Evolutionary conservation across 2,888 invertebrate genomes (phyloP).

Genomic region (Lepidochitona cinerea): DNA sequence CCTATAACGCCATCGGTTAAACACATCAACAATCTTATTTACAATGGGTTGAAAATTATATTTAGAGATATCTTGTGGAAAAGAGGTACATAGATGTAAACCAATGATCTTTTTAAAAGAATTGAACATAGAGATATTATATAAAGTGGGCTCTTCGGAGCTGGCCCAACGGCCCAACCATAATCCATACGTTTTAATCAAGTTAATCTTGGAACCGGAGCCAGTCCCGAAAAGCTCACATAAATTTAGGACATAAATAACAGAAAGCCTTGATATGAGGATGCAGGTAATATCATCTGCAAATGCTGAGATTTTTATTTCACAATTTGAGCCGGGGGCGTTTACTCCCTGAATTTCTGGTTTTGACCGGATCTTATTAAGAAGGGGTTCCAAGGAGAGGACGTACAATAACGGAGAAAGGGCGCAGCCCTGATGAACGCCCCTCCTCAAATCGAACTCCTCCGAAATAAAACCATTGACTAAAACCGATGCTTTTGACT

Average conservation of each 20-base stretch:
- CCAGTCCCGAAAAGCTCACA: background rate
- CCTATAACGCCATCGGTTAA: background rate
- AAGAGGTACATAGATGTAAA: background rate
- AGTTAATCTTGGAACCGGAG: background rate
- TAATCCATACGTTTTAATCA: background rate
- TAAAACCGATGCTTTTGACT: background rate
- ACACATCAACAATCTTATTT: background rate
- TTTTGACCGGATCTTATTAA: background rate
- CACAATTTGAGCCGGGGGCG: conserved; percentile 9
- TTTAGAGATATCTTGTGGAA: background rate
- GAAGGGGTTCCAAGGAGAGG: background rate
- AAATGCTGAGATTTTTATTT: conserved; percentile 9
- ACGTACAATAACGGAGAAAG: background rate
- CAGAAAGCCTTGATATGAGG: background rate
- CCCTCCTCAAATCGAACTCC: background rate
- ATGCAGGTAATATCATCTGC: conserved; percentile 19
- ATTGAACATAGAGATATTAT: background rate
- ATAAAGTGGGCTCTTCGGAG: background rate
- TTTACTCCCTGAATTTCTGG: conserved; percentile 17
- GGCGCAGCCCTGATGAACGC: background rate
- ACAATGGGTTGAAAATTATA: background rate
- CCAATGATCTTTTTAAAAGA: background rate
- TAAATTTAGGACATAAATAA: background rate
- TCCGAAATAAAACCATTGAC: conserved; percentile 2
- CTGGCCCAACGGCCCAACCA: background rate